Percentiles rank a stretch among this genome's conserved stretches.
Conservation (phyloP, 2,888 invertebrate genomes). For the Spodoptera littoralis region DNA sequence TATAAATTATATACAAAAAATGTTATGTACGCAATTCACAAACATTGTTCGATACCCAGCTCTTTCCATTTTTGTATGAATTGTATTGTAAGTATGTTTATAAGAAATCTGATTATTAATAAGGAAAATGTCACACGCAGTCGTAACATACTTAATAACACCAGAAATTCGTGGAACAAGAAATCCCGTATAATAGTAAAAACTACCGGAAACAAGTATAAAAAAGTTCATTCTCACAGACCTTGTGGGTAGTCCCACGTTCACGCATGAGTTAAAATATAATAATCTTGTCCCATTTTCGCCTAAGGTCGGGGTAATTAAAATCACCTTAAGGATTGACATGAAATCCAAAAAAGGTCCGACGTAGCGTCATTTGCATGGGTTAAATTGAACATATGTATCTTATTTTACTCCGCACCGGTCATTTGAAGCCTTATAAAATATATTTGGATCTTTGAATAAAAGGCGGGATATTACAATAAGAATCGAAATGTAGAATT, state of each 20-base stretch:
- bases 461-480: conserved; percentile 37
- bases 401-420: conserved; percentile 26
- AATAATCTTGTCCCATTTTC: conserved; percentile 54
- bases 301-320: conserved; percentile 43
- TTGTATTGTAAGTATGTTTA: conserved; percentile 2
- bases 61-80: conserved; percentile 2
- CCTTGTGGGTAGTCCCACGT: conserved; percentile 43
- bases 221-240: conserved; percentile 21
- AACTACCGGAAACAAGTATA: conserved; percentile 34
- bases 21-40: too few species aligned
- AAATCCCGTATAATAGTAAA: conserved; percentile 19
- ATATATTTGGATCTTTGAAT: conserved; percentile 45
- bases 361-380: conserved; percentile 23
- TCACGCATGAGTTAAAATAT: conserved; percentile 43
- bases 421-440: conserved; percentile 26
- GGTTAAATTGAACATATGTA: conserved; percentile 26
- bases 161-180: conserved; percentile 9
- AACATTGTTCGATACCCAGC: not conserved
- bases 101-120: conserved; percentile 22
- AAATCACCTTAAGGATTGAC: conserved; percentile 34
- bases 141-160: conserved; percentile 17
- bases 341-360: conserved; percentile 40
- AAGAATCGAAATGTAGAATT: conserved; percentile 48
- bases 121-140: conserved; percentile 28
- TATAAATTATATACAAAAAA: too few species aligned